Evolutionary conservation across 2,797 vertebrate species (phyloP), one percentile per base, ranked within the genome.

Genomic region (Oryzias dopingdopingensis): DNA sequence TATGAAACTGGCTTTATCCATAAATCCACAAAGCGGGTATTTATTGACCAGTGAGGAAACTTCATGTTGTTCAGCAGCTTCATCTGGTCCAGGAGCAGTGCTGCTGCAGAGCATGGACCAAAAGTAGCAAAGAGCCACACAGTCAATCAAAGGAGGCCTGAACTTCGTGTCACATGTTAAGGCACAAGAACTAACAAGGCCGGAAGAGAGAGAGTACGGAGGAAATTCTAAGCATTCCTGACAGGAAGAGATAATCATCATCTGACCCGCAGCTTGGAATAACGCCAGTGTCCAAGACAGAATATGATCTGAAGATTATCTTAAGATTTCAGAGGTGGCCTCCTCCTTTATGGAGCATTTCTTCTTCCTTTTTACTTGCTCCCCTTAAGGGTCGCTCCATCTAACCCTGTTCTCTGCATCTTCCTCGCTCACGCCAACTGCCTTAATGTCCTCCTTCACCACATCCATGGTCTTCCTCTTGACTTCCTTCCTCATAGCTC

Each of bases 171-270:
- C 87, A 90, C 86, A 83, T 84, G 83, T 70, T 83, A 60, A 70
- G 63, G 68, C 77, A 37, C 76, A 82, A 72, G 81, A 81, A 73
- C 83, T 76, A 81, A 82, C 82, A 54, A 70, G 62, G 76, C 82
- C 86, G 81, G 88, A 89, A 86, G 77, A 80, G 67, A 62, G 75
- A 56, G 77, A 83, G 87, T 83, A 86, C 40, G 62, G 86, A 92
- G 91, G 90, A 93, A 92, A 92, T 92, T 91, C 91, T 81, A 82
- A 20, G 79, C 88, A 92, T 93, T 92, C 89, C 90, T 90, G 89
- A 87, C 89, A 91, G 88, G 89, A 92, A 92, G 88, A 91, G 88
- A 92, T 92, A 91, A 91, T 90, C 87, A 85, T 83, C 86, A 83
- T 65, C 22, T 89, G 87, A 90, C 87, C 86, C 79, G 57, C 74